Percentiles rank a stretch among this genome's conserved stretches.
phyloP scores from a whole-genome alignment of 2,888 invertebrate genomes.

The Trissonchulus latispiculum region DNA sequence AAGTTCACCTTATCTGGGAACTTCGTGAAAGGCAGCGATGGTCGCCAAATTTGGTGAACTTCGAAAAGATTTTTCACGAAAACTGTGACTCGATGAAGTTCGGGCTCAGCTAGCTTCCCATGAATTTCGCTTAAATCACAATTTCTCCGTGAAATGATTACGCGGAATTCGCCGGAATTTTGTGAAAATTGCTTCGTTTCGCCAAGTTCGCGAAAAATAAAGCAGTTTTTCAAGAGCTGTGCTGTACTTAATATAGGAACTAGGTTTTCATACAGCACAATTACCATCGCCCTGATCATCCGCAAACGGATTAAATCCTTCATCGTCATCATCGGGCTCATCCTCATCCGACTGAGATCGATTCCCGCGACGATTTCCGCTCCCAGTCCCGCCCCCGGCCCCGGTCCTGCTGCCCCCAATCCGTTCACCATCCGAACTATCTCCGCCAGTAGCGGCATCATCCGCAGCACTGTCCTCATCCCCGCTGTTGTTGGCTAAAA shows the following conservation, averaged over 20 bases:
- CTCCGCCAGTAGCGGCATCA: conserved; percentile 34
- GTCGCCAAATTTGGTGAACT: no score
- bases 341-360: conserved; percentile 30
- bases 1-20: no score
- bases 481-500: conserved; percentile 12
- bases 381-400: conserved; percentile 15
- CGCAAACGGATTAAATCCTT: conserved; percentile 85
- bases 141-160: background rate
- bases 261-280: conserved; percentile 16
- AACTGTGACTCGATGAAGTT: no score
- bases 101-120: background rate
- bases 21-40: no score
- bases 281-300: conserved; percentile 53
- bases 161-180: background rate
- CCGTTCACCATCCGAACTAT: conserved; percentile 30
- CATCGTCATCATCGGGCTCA: conserved; percentile 42
- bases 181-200: background rate
- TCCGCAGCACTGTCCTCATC: conserved; percentile 31
- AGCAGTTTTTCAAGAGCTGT: background rate
- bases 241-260: no score
- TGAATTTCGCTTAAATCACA: no score
- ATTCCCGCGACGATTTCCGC: conserved; percentile 32
- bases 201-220: background rate
- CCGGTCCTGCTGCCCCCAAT: conserved; percentile 34
- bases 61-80: no score